Percentiles rank a stretch among this genome's conserved stretches.
Evolutionary conservation across 2,797 vertebrate species (phyloP).

Genomic region (Xenops minutus): DNA sequence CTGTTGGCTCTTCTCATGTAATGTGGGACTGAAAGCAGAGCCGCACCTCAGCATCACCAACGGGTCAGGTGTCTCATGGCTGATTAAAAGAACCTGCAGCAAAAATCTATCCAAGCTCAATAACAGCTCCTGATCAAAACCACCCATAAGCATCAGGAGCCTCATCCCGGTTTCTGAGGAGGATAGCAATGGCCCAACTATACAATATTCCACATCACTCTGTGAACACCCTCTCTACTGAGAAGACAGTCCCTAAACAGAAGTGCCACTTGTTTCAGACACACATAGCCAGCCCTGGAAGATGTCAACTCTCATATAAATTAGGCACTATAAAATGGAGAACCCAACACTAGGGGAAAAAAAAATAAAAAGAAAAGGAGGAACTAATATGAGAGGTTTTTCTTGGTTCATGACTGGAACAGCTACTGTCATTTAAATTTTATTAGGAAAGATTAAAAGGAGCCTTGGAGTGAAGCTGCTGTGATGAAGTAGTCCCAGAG

Average conservation of each 20-base stretch:
- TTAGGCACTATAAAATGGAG: slow-evolving; percentile 7
- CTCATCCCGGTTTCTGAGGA: not conserved
- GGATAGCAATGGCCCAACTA: not conserved
- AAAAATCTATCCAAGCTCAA: not conserved
- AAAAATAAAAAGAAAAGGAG: not conserved
- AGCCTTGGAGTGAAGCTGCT: slow-evolving; percentile 50
- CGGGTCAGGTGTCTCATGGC: not conserved
- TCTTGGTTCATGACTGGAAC: slow-evolving; percentile 61
- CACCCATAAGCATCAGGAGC: not conserved
- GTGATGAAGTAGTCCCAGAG: slow-evolving; percentile 60
- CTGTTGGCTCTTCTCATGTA: not conserved
- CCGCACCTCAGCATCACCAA: not conserved
- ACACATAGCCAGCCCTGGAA: not conserved
- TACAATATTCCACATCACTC: not conserved
- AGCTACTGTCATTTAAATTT: slow-evolving; percentile 61
- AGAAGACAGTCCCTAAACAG: not conserved
- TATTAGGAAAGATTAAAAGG: slow-evolving; percentile 66
- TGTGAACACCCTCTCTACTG: not conserved
- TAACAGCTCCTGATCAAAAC: not conserved
- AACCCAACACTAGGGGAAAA: not conserved
- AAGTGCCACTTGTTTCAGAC: not conserved
- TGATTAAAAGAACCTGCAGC: not conserved
- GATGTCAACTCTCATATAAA: not conserved
- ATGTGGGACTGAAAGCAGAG: not conserved
- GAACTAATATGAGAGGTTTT: slow-evolving; percentile 8